A percentile compares a stretch with the other conserved stretches of the same genome.
These are phyloP conservation scores for Pinna nobilis DNA, from an alignment of 1,140 invertebrate genomes.

Conservation along the genomic window DNA sequence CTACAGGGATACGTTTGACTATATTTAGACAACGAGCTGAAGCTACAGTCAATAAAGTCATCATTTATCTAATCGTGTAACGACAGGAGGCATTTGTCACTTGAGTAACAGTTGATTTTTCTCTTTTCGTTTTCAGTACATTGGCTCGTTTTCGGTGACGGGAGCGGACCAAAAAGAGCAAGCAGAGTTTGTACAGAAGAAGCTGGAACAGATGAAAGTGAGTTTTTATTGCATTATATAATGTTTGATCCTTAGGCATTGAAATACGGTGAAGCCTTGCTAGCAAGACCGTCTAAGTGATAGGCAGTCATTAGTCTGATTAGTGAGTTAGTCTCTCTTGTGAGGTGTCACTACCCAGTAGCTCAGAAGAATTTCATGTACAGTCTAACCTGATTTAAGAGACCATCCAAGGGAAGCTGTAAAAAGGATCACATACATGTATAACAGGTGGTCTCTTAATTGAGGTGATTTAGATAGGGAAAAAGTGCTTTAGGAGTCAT, in stretches of 20 bases:
- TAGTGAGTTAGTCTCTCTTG: too few species aligned
- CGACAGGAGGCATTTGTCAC: too few species aligned
- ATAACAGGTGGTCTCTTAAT: too few species aligned
- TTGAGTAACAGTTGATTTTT: neutral
- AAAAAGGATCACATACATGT: too few species aligned
- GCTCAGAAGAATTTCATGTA: too few species aligned
- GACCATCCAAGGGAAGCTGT: too few species aligned
- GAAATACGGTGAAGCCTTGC: too few species aligned
- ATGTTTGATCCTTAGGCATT: neutral
- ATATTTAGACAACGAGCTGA: neutral
- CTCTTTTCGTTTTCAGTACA: constrained; percentile 79
- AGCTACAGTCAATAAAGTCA: neutral
- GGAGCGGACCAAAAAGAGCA: constrained; percentile 80
- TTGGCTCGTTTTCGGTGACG: constrained; percentile 84
- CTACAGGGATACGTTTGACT: constrained; percentile 4
- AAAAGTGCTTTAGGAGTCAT: too few species aligned
- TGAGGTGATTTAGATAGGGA: too few species aligned
- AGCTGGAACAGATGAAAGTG: constrained; percentile 78
- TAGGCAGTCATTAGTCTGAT: neutral
- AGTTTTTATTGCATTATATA: constrained; percentile 29
- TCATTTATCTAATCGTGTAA: neutral
- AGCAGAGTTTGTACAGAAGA: constrained; percentile 76
- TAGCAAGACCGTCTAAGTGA: neutral
- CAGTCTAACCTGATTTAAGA: too few species aligned
- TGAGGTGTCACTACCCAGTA: too few species aligned